Conservation (phyloP, 2,113 vertebrate genomes). For the Ophthalmolycus amberensis region DNA sequence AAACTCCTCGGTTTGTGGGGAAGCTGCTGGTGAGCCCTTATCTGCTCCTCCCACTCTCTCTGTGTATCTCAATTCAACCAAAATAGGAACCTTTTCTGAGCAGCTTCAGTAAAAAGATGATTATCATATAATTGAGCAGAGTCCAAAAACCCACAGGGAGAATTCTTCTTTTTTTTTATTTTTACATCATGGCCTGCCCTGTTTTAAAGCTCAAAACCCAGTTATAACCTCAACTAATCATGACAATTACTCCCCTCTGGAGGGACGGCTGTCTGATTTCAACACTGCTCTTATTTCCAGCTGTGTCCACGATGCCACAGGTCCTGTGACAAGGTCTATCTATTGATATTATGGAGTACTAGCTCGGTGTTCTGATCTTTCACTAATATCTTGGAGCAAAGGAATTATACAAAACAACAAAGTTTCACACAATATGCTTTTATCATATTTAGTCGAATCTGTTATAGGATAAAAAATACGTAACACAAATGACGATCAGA, state of each 20-base stretch:
- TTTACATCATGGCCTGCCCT: conserved; percentile 24
- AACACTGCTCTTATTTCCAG: conserved; percentile 8
- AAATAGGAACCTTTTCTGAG: conserved; percentile 55
- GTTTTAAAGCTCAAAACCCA: conserved; percentile 51
- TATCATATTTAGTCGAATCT: background rate
- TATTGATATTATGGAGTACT: background rate
- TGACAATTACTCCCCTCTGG: conserved; percentile 19
- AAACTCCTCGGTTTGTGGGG: conserved; percentile 82
- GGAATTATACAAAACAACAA: background rate
- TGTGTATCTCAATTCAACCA: conserved; percentile 67
- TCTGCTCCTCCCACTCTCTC: conserved; percentile 42
- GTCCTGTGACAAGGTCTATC: background rate
- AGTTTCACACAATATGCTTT: background rate
- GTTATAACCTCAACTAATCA: conserved; percentile 28
- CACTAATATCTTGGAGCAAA: background rate
- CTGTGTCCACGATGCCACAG: conserved; percentile 10
- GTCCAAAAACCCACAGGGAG: conserved; percentile 46
- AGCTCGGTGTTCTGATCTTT: background rate
- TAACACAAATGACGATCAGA: background rate
- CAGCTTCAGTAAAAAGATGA: conserved; percentile 60
- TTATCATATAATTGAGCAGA: conserved; percentile 77
- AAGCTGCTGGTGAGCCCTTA: conserved; percentile 79
- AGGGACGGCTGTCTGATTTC: conserved; percentile 6
- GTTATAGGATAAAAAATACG: background rate
- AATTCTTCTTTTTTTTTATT: background rate